Evolutionary conservation across 1,140 invertebrate genomes (phyloP).

Genomic region (Campoletis sonorensis): DNA sequence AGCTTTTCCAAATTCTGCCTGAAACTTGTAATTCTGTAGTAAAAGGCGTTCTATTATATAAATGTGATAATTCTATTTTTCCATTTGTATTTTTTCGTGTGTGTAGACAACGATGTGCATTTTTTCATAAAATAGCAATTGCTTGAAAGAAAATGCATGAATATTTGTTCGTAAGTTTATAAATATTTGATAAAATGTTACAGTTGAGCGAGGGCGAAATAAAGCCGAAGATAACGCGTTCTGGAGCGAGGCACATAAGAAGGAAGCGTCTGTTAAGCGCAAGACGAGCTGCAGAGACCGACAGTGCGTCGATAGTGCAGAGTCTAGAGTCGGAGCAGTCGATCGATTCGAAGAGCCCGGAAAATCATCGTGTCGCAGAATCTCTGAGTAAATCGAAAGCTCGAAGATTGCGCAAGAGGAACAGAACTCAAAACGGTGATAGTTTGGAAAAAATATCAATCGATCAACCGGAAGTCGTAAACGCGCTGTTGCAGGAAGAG

Average conservation of each 20-base stretch:
- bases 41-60: no score
- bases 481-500: background rate
- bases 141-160: background rate
- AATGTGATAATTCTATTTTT: no score
- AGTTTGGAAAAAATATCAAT: background rate
- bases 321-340: background rate
- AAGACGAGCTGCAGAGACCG: conserved; percentile 54
- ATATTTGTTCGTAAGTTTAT: background rate
- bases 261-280: conserved; percentile 67
- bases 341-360: conserved; percentile 25
- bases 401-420: conserved; percentile 50
- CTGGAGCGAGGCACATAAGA: conserved; percentile 66
- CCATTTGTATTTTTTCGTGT: no score
- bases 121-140: no score
- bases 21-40: no score
- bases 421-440: conserved; percentile 13
- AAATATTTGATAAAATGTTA: conserved; percentile 46
- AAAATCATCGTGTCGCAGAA: conserved; percentile 43
- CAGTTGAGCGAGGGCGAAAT: conserved; percentile 24
- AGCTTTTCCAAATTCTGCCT: no score
- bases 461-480: background rate
- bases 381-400: conserved; percentile 56
- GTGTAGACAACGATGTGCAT: no score
- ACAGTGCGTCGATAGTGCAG: background rate
- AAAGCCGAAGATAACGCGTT: conserved; percentile 61